Evolutionary conservation across 2,113 vertebrate genomes (phyloP), one percentile per base, ranked within the genome.

Genomic region (Oryctolagus cuniculus): DNA sequence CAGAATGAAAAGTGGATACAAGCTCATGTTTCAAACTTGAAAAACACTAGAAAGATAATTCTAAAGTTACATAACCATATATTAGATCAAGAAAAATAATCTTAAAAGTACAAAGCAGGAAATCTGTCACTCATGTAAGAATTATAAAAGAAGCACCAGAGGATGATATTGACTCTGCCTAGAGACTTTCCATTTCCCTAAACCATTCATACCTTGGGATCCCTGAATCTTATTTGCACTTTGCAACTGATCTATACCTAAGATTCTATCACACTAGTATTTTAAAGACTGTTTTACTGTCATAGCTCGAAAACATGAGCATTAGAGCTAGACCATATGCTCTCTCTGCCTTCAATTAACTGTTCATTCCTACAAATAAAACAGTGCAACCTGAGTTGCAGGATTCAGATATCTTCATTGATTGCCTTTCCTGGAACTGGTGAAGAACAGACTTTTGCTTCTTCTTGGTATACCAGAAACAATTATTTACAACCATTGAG

Each of bases 41-140:
- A 92, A 78, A 93, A 49, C 22, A 80, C 24, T 44, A 78, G 9
- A 66, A 91, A 93, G 61, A 70, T 21, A 87, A 70, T 58, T 90
- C 79, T 87, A 92, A 58, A 78, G 64, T 74, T 86, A 84, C 86
- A 83, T 82, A 91, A 44, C 5, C 10, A 29, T 53, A 84, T 31
- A n/a, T 53, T 58, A 74, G 75, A 85, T 73, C 67, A 78, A 19
- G 6, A 94, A 82, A 74, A 72, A 79, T 10, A 22, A 70, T 58
- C 19, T 58, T 78, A 87, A 88, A 51, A 38, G 63, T 27, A 77
- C 22, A 49, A 66, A 74, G 49, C 21, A 17, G 34, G 87, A 85
- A 92, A 36, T 73, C 1, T 24, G 6, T 88, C 85, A 72, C 6
- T 61, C 13, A 34, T 25, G 0, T 36, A 55, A 83, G 25, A 96